Evolutionary conservation across 2,797 vertebrate genomes (phyloP).

Genomic region (Tragopan temminckii): DNA sequence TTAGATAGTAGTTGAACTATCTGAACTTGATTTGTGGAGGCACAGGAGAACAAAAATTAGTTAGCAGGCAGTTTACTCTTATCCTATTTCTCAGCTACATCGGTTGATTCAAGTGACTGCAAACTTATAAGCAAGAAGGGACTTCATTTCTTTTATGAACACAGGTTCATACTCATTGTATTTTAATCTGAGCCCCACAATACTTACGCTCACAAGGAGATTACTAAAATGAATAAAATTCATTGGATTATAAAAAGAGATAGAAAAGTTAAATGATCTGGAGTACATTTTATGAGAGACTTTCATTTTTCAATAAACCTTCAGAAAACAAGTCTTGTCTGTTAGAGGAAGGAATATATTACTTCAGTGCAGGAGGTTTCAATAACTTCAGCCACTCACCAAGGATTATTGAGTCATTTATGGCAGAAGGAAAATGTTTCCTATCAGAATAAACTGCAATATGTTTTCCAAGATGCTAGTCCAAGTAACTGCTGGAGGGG

Average conservation of each 20-base stretch:
- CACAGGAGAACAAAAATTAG: slow-evolving; percentile 53
- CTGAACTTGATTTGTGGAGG: slow-evolving; percentile 59
- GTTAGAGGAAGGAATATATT: slow-evolving; percentile 71
- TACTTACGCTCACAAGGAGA: slow-evolving; percentile 50
- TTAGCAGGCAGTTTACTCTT: neutral
- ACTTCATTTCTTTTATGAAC: slow-evolving; percentile 69
- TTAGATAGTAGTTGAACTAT: slow-evolving; percentile 60
- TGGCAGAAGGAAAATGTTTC: slow-evolving; percentile 50
- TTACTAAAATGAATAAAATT: slow-evolving; percentile 75
- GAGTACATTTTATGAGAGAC: slow-evolving; percentile 71
- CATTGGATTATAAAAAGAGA: slow-evolving; percentile 74
- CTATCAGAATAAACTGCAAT: slow-evolving; percentile 59
- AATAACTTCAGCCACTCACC: slow-evolving; percentile 66
- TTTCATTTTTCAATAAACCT: slow-evolving; percentile 76
- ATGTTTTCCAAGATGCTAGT: slow-evolving; percentile 52
- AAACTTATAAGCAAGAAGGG: slow-evolving; percentile 42
- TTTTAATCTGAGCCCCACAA: slow-evolving; percentile 70
- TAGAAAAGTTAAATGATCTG: slow-evolving; percentile 77
- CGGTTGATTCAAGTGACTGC: slow-evolving; percentile 38
- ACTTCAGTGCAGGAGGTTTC: slow-evolving; percentile 47
- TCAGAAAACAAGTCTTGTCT: slow-evolving; percentile 67
- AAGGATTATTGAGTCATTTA: slow-evolving; percentile 70
- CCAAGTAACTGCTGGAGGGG: neutral
- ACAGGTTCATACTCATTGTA: slow-evolving; percentile 41
- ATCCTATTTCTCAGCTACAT: slow-evolving; percentile 24